These are phyloP conservation scores for Cerastoderma edule DNA, from an alignment of 2,888 invertebrate species.

Conservation along the genomic window DNA sequence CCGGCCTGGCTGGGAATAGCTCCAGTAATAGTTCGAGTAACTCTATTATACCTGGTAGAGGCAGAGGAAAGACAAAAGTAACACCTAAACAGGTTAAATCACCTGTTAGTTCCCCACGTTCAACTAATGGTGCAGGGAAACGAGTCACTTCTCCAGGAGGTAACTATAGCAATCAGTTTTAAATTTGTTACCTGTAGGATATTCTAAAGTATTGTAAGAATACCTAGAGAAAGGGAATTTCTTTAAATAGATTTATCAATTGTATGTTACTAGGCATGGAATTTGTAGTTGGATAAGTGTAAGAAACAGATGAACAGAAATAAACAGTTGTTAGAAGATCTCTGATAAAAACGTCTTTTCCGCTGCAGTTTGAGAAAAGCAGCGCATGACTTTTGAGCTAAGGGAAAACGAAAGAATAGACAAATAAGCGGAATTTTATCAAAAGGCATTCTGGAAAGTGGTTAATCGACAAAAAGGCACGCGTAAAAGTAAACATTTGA, in stretches of 20 bases:
- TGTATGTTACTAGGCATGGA: no score
- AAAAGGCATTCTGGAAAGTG: no score
- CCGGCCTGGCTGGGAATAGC: neutral
- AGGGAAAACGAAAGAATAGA: no score
- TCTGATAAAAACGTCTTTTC: no score
- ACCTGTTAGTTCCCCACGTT: constrained; percentile 25
- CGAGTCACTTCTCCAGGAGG: constrained; percentile 37
- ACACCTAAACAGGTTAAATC: constrained; percentile 24
- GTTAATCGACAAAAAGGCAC: no score
- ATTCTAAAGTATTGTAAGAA: neutral
- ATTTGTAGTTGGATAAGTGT: no score
- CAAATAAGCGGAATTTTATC: no score
- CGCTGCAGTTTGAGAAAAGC: no score
- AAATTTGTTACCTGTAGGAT: neutral
- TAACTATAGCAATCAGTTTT: constrained; percentile 5
- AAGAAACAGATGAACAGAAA: no score
- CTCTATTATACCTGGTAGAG: constrained; percentile 2
- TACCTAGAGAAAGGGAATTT: neutral
- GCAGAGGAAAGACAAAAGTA: constrained; percentile 23
- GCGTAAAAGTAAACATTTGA: no score
- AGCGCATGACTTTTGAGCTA: no score
- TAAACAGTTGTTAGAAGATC: no score
- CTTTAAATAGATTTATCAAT: neutral
- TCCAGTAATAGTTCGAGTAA: neutral
- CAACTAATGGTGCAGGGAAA: constrained; percentile 18